Evolutionary conservation across 2,113 vertebrate species (phyloP).

Genomic region (sheep (Ovis aries)): DNA sequence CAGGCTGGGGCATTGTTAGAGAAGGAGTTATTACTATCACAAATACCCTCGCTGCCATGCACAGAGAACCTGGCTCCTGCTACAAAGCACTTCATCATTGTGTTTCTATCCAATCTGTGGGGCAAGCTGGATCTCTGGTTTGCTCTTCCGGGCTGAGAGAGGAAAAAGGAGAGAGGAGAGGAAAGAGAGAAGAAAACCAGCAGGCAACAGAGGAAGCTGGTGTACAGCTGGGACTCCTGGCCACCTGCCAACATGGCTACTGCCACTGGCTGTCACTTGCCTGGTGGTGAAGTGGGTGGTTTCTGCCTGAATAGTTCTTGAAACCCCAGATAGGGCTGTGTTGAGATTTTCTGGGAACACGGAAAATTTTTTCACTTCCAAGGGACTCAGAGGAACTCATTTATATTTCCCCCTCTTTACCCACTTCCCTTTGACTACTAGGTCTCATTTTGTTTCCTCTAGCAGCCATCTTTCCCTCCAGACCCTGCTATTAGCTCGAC

Average conservation of each 20-base stretch:
- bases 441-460: not conserved
- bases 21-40: slow-evolving; percentile 41
- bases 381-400: not conserved
- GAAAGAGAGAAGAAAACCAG: not conserved
- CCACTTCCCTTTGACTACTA: not conserved
- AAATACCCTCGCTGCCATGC: slow-evolving; percentile 11
- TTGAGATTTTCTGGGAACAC: not conserved
- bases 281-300: not conserved
- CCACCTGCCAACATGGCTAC: not conserved
- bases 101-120: not conserved
- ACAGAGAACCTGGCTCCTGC: slow-evolving; percentile 21
- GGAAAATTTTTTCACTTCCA: not conserved
- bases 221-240: not conserved
- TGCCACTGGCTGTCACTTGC: not conserved
- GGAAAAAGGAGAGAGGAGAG: not conserved
- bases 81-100: not conserved
- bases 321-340: not conserved
- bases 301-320: not conserved
- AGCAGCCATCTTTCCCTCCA: not conserved
- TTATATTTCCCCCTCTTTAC: not conserved
- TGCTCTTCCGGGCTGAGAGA: not conserved
- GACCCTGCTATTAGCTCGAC: not conserved
- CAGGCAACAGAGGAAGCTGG: not conserved
- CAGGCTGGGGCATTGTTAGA: slow-evolving; percentile 28
- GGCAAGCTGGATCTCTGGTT: not conserved